Base-by-base conservation (phyloP, 2,888 invertebrate species). In the Scrobipalpa atriplicella region DNA sequence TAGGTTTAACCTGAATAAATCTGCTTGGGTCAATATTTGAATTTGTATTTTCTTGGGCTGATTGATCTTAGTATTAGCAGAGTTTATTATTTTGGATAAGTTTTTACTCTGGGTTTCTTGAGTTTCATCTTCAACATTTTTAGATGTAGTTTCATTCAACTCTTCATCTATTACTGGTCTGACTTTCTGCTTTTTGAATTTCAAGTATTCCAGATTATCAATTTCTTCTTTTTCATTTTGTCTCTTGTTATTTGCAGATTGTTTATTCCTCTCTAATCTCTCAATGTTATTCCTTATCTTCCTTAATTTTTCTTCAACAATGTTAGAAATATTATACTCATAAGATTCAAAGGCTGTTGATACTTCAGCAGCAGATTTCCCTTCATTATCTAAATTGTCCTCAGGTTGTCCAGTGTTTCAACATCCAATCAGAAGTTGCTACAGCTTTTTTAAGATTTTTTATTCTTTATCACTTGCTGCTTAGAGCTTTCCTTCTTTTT, bases 21-120 rank as follows among this genome's bases (percentile, higher is more conserved):
- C 95, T 94, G 65, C 93, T 94, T 2, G 96, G 96, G 85, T 97
- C 95, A 71, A 97, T 95, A 71, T 92, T 80, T 43, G 79, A 75
- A 69, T 78, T 81, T 16, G 68, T 68, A 43, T 67, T 70, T 19
- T 73, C 72, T 70, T 78, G 71, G 47, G 11, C 60, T 19, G 16
- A 7, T 58, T 58, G 65, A 61, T 39, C 29, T 43, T 18, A 11
- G 19, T 19, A 6, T 47, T 65, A n/a, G 54, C 65, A 63, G 66
- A 19, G 47, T 69, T 71, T 65, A 66, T 61, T 56, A 64, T 39
- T 54, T 68, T 68, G 41, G 70, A 64, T 69, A 72, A 66, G 62
- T 71, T 65, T 60, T 72, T 75, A 51, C n/a, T 38, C 2, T 8
- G 58, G 10, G 67, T 21, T 65, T 54, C 51, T 66, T 66, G 66